phyloP scores from a whole-genome alignment of 2,888 invertebrate species.

The Pandemis heparana region DNA sequence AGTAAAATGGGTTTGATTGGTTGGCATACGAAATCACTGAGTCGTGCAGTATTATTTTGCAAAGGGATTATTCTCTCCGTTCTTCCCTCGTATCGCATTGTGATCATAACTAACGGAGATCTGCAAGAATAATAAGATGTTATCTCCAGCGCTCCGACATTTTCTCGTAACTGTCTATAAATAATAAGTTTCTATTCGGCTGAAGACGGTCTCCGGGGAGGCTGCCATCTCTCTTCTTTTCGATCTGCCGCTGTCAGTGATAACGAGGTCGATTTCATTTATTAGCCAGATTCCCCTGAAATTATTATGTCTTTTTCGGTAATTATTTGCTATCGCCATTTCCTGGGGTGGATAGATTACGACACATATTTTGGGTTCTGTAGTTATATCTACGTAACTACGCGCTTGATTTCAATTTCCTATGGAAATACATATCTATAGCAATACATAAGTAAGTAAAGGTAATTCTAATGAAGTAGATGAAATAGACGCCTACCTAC shows the following conservation, averaged over 20 bases:
- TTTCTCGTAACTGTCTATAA: slow-evolving; percentile 43
- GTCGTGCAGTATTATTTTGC: slow-evolving; percentile 6
- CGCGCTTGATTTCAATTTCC: neutral
- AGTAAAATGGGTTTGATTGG: neutral
- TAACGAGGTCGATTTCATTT: slow-evolving; percentile 65
- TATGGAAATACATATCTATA: neutral
- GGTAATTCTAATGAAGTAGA: neutral
- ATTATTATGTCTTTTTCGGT: slow-evolving; percentile 47
- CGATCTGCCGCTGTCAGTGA: slow-evolving; percentile 63
- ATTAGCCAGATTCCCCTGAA: slow-evolving; percentile 54
- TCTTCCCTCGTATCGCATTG: slow-evolving; percentile 20
- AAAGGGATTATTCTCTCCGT: slow-evolving; percentile 16
- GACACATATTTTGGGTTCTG: neutral
- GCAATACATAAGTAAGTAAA: neutral
- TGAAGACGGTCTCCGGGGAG: slow-evolving; percentile 57
- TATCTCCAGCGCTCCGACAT: slow-evolving; percentile 36
- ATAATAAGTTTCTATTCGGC: slow-evolving; percentile 47
- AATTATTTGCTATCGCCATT: slow-evolving; percentile 37
- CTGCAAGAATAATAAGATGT: slow-evolving; percentile 38
- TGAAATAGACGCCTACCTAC: neutral
- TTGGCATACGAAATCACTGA: neutral
- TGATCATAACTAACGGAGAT: slow-evolving; percentile 39
- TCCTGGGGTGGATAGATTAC: slow-evolving; percentile 10
- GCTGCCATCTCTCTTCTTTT: slow-evolving; percentile 62
- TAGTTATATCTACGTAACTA: neutral